Base-by-base conservation (phyloP, 2,113 vertebrate genomes). In the Empidonax traillii region DNA sequence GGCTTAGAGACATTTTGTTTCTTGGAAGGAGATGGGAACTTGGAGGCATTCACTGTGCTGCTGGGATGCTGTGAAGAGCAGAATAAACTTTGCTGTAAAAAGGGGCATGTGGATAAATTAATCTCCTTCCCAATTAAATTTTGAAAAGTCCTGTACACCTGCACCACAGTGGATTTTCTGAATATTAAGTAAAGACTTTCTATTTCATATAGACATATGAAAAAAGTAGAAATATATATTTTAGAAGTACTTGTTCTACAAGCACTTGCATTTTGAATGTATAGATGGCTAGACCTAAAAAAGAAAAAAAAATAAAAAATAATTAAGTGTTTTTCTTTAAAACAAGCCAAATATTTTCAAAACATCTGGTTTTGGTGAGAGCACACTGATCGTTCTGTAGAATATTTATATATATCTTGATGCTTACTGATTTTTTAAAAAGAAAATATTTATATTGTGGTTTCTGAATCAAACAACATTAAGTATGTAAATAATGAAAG, bases 401-500 rank as follows among this genome's bases (percentile, higher is more conserved):
- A 85, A 58, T 82, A 95, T 95, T 91, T 96, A 85, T 96, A 78
- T 35, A 89, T 80, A 33, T 95, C 76, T 94, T 72, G 92, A 94
- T 97, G 94, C 96, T 96, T 94, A 95, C 80, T 82, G 87, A 63
- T 93, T 96, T 97, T 97, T 97, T 94, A 37, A 52, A 84, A 98
- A 94, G 94, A 97, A 98, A 98, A 97, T 97, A 97, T 98, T 98
- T 97, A 94, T 96, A 47, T 90, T 97, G 94, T 88, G 97, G 97
- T 96, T 97, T 97, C 87, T 93, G 95, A 98, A 97, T 98, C 96
- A 97, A 98, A 97, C 94, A 98, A 91, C 87, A 94, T 96, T 98
- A 98, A 98, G 98, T 98, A 98, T 97, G 97, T 97, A 97, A 98
- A 97, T 98, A 98, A 94, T 68, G 91, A 91, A 93, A 96, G 89